Evolutionary conservation across 2,797 vertebrate genomes (phyloP).

Genomic region (Rhyacichthys aspro): DNA sequence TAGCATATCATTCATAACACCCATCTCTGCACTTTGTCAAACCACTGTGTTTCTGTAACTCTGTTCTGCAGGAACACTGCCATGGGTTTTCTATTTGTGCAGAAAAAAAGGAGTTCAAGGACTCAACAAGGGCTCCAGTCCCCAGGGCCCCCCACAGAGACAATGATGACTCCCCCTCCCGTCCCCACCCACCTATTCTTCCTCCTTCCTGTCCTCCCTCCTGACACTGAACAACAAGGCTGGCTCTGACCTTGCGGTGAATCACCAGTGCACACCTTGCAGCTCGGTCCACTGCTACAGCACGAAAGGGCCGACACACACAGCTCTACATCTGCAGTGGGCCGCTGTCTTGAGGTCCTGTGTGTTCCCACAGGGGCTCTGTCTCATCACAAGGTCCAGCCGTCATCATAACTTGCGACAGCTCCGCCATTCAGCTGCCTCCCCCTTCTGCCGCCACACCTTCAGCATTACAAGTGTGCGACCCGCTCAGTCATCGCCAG

Average conservation of each 20-base stretch:
- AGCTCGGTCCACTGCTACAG: slow-evolving; percentile 9
- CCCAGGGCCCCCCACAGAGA: slow-evolving; percentile 37
- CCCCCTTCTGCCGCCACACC: slow-evolving; percentile 42
- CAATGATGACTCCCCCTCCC: slow-evolving; percentile 46
- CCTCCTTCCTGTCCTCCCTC: slow-evolving; percentile 46
- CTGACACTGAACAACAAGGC: slow-evolving; percentile 55
- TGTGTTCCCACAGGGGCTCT: slow-evolving; percentile 27
- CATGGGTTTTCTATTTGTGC: slow-evolving; percentile 35
- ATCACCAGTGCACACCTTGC: slow-evolving; percentile 39
- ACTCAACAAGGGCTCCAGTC: slow-evolving; percentile 53
- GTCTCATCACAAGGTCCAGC: slow-evolving; percentile 60
- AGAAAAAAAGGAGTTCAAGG: slow-evolving; percentile 61
- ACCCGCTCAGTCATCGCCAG: slow-evolving; percentile 41
- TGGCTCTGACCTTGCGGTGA: slow-evolving; percentile 59
- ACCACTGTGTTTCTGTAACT: background rate
- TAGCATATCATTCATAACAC: slow-evolving; percentile 5
- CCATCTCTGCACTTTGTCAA: background rate
- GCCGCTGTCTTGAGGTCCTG: slow-evolving; percentile 29
- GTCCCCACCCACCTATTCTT: slow-evolving; percentile 5
- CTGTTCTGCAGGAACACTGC: slow-evolving; percentile 6
- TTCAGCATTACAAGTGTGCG: slow-evolving; percentile 58
- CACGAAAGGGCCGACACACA: slow-evolving; percentile 24
- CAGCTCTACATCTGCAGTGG: slow-evolving; percentile 32
- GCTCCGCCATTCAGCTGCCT: slow-evolving; percentile 41
- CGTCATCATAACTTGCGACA: slow-evolving; percentile 52